phyloP scores from a whole-genome alignment of 2,113 vertebrate species.

The Rhegmatorhina hoffmannsi region DNA sequence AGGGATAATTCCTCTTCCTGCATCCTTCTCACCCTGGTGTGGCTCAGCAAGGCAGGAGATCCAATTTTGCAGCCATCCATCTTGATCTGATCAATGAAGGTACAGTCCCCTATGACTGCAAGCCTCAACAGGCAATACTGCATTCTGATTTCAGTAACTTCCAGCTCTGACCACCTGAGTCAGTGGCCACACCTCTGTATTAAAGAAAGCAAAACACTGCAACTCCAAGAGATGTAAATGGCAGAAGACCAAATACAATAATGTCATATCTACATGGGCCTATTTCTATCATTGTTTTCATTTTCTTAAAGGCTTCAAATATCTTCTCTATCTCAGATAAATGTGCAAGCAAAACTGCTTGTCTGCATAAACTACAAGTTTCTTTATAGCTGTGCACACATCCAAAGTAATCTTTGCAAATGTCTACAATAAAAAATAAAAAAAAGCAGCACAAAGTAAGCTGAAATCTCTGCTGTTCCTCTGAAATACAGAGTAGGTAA shows the following conservation, averaged over 20 bases:
- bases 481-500: background rate
- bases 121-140: constrained; percentile 8
- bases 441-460: background rate
- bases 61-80: constrained; percentile 3
- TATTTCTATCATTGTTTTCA: background rate
- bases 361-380: background rate
- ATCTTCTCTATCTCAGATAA: background rate
- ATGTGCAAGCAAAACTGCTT: background rate
- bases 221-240: background rate
- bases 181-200: background rate
- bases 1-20: background rate
- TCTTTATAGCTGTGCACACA: background rate
- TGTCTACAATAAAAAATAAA: background rate
- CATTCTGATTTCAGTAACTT: constrained; percentile 5
- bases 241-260: background rate
- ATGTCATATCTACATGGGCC: background rate
- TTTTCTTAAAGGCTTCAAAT: background rate
- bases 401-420: background rate
- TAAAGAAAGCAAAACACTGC: background rate
- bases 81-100: background rate
- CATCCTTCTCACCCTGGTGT: background rate
- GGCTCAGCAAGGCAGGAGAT: background rate
- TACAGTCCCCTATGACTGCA: background rate
- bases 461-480: background rate
- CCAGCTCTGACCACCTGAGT: background rate